Evolutionary conservation across 2,888 invertebrate genomes (phyloP), one percentile per base, ranked within the genome.

Genomic region (Rapana venosa): DNA sequence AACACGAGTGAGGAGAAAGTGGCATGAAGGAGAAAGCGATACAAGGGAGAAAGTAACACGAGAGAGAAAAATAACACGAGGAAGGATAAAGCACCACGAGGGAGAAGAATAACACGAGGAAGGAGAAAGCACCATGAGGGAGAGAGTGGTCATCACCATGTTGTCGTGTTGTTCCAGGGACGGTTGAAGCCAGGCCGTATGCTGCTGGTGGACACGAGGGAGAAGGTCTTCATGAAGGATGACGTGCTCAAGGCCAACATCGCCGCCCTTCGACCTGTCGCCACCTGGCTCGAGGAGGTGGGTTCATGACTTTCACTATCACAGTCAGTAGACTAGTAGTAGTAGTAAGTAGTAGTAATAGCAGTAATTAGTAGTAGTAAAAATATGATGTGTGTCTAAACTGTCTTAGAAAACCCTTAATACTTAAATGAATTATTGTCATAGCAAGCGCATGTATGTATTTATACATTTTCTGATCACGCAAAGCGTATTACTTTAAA

Each of bases 141-240:
- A 47, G 47, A 47, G 8, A 47, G 47, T 47, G 32, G 1, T 79
- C 17, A 79, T 5, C 35, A 30, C 30, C 47, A 30, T 83, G 36
- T 81, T 83, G 81, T 36, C 47, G 47, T 8, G 2, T 22, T 87
- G 11, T 70, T 22, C 32, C 96, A 98, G 98, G 99, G 99, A 95
- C 98, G 99, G 92, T 97, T 99, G 94, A 99, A 99, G 96, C 99
- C 99, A 0, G 99, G 99, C 6, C 97, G 99, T 93, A 99, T 99
- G 99, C 97, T 99, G 96, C 97, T 99, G 93, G 99, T 99, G 88
- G 99, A 99, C 96, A 99, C 99, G 0, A 97, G 97, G 93, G 92
- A 95, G 91, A 98, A 98, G 95, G 97, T 98, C 96, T 98, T 99
- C 93, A 99, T 99, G 93, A 98, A 98, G 95, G 99, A 99, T 95